Base-by-base conservation (phyloP, 2,113 vertebrate genomes). In the Nematolebias whitei region DNA sequence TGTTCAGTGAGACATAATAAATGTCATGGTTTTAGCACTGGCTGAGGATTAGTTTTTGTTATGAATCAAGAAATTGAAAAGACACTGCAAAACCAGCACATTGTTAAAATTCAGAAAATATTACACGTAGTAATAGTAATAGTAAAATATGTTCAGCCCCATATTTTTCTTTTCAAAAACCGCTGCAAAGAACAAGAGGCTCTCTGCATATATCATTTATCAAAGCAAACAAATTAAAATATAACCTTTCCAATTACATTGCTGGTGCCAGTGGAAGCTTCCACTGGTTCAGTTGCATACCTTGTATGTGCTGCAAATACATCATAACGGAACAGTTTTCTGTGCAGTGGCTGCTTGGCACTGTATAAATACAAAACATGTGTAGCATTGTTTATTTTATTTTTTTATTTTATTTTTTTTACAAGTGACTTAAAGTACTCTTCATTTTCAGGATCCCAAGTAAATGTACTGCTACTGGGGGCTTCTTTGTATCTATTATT, bases 201-300 rank as follows among this genome's bases (percentile, higher is more conserved):
- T 15, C 38, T 50, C 2, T 22, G 35, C 64, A 40, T 20, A 26
- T 12, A 35, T 41, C 70, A 83, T 76, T 51, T 39, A 83, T 84
- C 69, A 84, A 52, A 71, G 62, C 43, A 74, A 78, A 73, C 59
- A 71, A 67, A 74, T 79, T 83, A 69, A 86, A 86, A 79, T 50
- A 71, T 68, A 79, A 84, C 58, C 63, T 67, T 68, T 66, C 52
- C 82, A 76, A 74, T 85, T 78, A 82, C 60, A 38, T 52, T 74
- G 64, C 70, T 63, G 45, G 68, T 61, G 43, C 66, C 63, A 50
- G 52, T 1, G 43, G 69, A 83, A 63, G 53, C 70, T 65, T 66
- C 64, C 22, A 2, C 18, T 53, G 29, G 64, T 43, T 48, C 20
- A 66, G 62, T 63, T 55, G 4, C 54, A 66, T 68, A 43, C 67